Evolutionary conservation across 1,140 invertebrate species (phyloP).

Genomic region (Saxidomus purpurata): DNA sequence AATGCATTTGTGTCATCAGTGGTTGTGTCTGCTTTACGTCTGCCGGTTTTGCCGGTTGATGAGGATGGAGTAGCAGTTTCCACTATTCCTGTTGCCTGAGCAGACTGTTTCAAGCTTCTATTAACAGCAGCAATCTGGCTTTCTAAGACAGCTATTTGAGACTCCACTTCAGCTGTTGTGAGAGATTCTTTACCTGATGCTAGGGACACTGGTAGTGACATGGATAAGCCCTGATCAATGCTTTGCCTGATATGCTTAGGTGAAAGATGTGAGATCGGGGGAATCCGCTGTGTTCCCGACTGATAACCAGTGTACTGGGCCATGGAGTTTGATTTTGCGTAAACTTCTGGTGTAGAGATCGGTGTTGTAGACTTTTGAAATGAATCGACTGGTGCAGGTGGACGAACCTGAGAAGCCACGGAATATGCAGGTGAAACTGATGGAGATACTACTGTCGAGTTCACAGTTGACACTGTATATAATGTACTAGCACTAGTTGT

Average conservation of each 20-base stretch:
- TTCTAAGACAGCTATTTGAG: slow-evolving; percentile 59
- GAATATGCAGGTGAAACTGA: slow-evolving; percentile 55
- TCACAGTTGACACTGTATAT: slow-evolving; percentile 59
- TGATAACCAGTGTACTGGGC: slow-evolving; percentile 39
- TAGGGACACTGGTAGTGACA: slow-evolving; percentile 61
- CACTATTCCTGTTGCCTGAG: slow-evolving; percentile 13
- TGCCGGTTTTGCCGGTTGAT: slow-evolving; percentile 48
- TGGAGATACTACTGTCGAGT: slow-evolving; percentile 54
- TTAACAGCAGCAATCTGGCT: slow-evolving; percentile 62
- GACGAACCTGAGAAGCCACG: not conserved
- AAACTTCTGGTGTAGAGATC: slow-evolving; percentile 46
- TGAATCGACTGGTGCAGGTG: slow-evolving; percentile 28
- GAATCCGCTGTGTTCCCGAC: slow-evolving; percentile 41
- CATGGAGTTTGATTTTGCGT: slow-evolving; percentile 32
- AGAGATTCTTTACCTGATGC: slow-evolving; percentile 62
- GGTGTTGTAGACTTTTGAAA: slow-evolving; percentile 54
- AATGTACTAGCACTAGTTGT: slow-evolving; percentile 43
- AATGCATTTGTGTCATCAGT: slow-evolving; percentile 38
- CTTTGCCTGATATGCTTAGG: slow-evolving; percentile 63
- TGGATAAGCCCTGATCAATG: slow-evolving; percentile 43
- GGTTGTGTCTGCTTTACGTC: slow-evolving; percentile 45
- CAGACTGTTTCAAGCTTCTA: slow-evolving; percentile 51
- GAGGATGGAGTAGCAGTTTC: slow-evolving; percentile 39
- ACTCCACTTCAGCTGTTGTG: slow-evolving; percentile 56
- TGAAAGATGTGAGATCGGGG: slow-evolving; percentile 63